Evolutionary conservation across 2,797 vertebrate genomes (phyloP), one percentile per base, ranked within the genome.

Genomic region (Psittacula echo): DNA sequence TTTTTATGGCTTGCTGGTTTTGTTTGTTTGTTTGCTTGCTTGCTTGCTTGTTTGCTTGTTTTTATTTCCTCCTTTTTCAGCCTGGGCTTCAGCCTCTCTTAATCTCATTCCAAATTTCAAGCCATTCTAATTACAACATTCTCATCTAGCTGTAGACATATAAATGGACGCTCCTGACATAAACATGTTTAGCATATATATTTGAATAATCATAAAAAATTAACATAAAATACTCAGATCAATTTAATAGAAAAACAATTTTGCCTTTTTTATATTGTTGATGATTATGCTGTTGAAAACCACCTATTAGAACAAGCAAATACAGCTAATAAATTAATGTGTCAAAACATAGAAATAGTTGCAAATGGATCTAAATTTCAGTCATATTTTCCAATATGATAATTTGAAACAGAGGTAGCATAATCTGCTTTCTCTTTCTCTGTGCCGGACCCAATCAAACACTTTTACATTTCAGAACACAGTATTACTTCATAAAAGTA

Each of bases 41-140:
- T 37, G 37, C 37, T 37, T 37, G 53, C 1, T 32, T 32, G 19
- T 12, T 56, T 22, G 53, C 32, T 56, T 56, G 21, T 5, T 72
- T 44, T 47, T 5, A 0, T 1, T 2, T 9, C 3, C 1, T 27
- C 3, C 3, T 16, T 64, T 51, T 65, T 65, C 32, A 62, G 3
- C 26, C 29, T 22, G 24, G 5, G 1, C 5, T 21, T 11, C 16
- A 61, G 42, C 1, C 24, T 66, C 17, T 19, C 8, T 70, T 71
- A 75, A 47, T 64, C 6, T 5, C 18, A 32, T 67, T 67, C 6
- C 5, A 62, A 78, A 81, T 74, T 27, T 21, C 39, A 77, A 47
- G 29, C 6, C 11, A 53, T 66, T 54, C 44, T 45, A 22, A 54
- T 47, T 5, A 37, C 10, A 29, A 27, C 2, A 29, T 71, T 72